phyloP scores from a whole-genome alignment of 2,113 vertebrate species.

The Parotia lawesii region DNA sequence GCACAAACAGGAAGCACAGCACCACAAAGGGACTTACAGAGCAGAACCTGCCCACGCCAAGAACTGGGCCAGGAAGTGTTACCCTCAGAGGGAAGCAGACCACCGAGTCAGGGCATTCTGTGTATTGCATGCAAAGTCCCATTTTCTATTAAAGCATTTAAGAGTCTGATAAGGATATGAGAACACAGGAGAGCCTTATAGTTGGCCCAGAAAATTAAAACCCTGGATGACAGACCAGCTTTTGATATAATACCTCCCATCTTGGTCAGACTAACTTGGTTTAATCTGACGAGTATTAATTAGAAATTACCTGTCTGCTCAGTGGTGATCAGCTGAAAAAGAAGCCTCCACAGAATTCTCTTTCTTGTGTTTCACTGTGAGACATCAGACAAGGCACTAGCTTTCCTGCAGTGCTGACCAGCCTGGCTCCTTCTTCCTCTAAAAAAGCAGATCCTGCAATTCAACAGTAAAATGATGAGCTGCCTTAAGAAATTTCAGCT shows the following conservation, averaged over 20 bases:
- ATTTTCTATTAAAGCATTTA: neutral
- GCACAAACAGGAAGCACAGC: neutral
- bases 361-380: neutral
- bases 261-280: neutral
- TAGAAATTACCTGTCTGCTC: neutral
- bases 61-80: neutral
- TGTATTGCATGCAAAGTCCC: neutral
- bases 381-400: neutral
- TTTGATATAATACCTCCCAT: neutral
- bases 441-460: neutral
- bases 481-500: neutral
- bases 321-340: neutral
- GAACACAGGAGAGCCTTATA: neutral
- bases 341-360: neutral
- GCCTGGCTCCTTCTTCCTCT: neutral
- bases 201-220: neutral
- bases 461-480: neutral
- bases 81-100: neutral
- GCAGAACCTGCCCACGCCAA: neutral
- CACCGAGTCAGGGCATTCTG: neutral
- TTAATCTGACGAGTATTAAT: conserved; percentile 11
- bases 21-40: neutral
- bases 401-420: neutral
- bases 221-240: neutral
- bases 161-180: neutral